Percentiles rank a stretch among this genome's conserved stretches.
Conservation (phyloP, 2,113 vertebrate genomes). For the Crocuta crocuta region DNA sequence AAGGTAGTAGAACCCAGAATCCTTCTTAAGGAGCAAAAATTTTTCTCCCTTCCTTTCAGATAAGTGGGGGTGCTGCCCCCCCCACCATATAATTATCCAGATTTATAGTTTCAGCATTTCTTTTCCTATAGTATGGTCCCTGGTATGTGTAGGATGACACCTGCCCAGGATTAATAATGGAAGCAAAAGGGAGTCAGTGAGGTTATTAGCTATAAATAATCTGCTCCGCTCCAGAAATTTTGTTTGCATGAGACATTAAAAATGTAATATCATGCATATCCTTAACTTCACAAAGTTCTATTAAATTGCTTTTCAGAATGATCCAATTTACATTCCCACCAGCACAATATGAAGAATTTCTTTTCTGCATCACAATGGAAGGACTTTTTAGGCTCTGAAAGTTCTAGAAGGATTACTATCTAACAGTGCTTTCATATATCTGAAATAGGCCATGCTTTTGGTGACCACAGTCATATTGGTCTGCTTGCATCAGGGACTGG, state of each 20-base stretch:
- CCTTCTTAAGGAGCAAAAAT: background rate
- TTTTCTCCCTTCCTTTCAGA: background rate
- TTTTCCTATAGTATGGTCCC: background rate
- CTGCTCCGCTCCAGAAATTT: background rate
- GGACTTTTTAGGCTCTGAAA: background rate
- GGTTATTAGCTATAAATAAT: conserved; percentile 23
- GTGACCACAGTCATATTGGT: background rate
- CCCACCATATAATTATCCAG: background rate
- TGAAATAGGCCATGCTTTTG: background rate
- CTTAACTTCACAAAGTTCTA: background rate
- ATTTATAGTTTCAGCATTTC: background rate
- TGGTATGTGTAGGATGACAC: background rate
- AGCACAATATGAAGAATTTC: background rate
- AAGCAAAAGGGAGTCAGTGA: conserved; percentile 8
- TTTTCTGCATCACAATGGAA: background rate
- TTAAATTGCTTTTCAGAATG: background rate
- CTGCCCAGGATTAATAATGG: background rate
- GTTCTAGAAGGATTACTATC: background rate
- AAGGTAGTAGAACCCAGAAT: background rate
- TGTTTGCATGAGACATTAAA: conserved; percentile 16
- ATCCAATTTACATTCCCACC: background rate
- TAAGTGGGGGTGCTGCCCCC: background rate
- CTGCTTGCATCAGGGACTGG: background rate
- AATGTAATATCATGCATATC: background rate
- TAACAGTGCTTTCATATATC: background rate